Conservation (phyloP, 2,797 vertebrate species). For the Amblyopsis hoosieri region DNA sequence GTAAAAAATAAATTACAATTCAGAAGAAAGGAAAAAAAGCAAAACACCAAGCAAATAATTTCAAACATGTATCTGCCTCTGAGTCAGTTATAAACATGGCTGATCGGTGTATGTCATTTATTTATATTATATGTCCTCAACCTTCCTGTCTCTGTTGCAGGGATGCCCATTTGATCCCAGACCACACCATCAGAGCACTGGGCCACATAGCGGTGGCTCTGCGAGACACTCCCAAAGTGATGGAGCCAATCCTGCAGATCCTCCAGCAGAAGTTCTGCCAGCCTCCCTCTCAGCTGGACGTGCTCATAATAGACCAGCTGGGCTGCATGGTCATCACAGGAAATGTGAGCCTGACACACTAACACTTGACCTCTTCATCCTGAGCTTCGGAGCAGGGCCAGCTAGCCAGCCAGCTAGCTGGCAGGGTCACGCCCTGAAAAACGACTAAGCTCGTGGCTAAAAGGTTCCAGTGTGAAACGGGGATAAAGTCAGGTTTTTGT, state of each 20-base stretch:
- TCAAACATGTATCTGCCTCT: no score
- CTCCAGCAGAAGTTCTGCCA: constrained; percentile 98
- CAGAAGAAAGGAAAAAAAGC: no score
- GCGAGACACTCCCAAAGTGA: constrained; percentile 93
- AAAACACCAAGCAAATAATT: no score
- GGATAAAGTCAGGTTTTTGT: no score
- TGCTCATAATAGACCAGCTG: constrained; percentile 95
- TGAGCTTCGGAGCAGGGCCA: no score
- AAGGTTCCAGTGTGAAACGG: no score
- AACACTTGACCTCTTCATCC: neutral
- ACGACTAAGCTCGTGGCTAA: no score
- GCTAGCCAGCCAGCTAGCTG: no score
- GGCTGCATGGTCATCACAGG: constrained; percentile 98
- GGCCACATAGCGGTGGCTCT: constrained; percentile 95
- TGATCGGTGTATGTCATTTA: no score
- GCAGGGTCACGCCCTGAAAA: no score
- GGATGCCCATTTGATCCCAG: constrained; percentile 94
- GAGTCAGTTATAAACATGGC: no score
- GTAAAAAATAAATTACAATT: no score
- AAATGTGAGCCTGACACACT: constrained; percentile 81
- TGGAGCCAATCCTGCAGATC: constrained; percentile 97
- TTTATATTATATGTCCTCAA: neutral
- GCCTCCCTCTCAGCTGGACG: constrained; percentile 90
- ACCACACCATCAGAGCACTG: constrained; percentile 94
- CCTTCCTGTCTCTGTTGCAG: constrained; percentile 62